Evolutionary conservation across 1,140 invertebrate genomes (phyloP).

Genomic region (Bombyx mori): DNA sequence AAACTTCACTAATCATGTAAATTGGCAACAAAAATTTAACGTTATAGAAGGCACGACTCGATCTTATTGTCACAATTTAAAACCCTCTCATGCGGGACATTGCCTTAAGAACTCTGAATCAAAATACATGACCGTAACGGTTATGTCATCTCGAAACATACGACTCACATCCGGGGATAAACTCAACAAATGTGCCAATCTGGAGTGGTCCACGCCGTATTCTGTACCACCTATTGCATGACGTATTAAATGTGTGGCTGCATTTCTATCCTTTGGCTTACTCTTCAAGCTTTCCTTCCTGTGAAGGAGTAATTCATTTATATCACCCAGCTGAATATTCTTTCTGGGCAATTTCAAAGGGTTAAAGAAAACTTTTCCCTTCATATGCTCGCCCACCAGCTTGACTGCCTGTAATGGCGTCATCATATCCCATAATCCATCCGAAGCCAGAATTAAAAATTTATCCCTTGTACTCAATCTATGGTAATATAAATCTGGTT

Average conservation of each 20-base stretch:
- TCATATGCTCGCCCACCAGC: conserved; percentile 94
- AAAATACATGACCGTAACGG: conserved; percentile 90
- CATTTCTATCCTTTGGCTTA: conserved; percentile 91
- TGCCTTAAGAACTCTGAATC: conserved; percentile 88
- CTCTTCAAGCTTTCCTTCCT: conserved; percentile 82
- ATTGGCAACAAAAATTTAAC: background rate
- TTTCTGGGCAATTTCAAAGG: conserved; percentile 81
- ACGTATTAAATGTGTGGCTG: conserved; percentile 93
- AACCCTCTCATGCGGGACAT: conserved; percentile 67
- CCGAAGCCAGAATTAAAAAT: conserved; percentile 96
- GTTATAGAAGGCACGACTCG: conserved; percentile 24
- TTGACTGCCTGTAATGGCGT: conserved; percentile 82
- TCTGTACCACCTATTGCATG: conserved; percentile 93
- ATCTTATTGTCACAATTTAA: conserved; percentile 4
- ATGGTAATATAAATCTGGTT: conserved; percentile 90
- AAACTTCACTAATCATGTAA: background rate
- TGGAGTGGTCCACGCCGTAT: conserved; percentile 89
- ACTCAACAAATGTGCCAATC: conserved; percentile 89
- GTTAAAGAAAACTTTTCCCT: conserved; percentile 87
- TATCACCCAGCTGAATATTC: conserved; percentile 82
- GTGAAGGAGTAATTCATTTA: conserved; percentile 82
- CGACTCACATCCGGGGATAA: conserved; percentile 87
- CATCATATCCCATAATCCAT: conserved; percentile 97
- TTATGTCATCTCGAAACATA: conserved; percentile 93
- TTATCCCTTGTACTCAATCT: conserved; percentile 88